Evolutionary conservation across 53 echinoderm and acorn worm species (phyloP).

Genomic region (Crossaster papposus): DNA sequence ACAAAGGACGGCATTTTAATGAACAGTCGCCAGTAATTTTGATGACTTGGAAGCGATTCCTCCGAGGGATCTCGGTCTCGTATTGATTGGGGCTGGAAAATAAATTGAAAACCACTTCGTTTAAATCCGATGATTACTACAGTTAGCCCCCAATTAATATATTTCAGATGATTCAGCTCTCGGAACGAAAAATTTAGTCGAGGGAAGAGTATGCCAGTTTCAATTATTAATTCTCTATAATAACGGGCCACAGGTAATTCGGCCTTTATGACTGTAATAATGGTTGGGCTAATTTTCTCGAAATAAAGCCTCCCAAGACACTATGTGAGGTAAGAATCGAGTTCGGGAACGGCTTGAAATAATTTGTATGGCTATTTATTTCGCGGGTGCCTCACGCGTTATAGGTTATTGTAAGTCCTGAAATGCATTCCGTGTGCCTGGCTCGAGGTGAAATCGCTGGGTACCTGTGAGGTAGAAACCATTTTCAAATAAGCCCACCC

Average conservation of each 20-base stretch:
- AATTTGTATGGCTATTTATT: slow-evolving; percentile 6
- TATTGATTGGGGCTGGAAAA: not conserved
- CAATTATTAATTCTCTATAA: not conserved
- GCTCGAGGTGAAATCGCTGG: slow-evolving; percentile 21
- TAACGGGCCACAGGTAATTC: not conserved
- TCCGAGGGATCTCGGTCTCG: not conserved
- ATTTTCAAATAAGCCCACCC: not conserved
- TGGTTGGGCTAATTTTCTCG: not conserved
- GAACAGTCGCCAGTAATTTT: not conserved
- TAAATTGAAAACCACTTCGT: not conserved
- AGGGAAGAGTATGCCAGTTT: not conserved
- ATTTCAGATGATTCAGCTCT: not conserved
- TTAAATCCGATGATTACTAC: not conserved
- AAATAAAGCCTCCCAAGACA: not conserved
- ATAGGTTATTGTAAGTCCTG: slow-evolving; percentile 24
- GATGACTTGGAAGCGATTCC: not conserved
- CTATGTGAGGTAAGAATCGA: not conserved
- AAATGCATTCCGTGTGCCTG: slow-evolving; percentile 36
- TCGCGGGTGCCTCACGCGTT: not conserved
- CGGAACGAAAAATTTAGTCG: not conserved
- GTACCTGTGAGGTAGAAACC: not conserved
- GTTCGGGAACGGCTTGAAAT: not conserved
- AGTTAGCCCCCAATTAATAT: not conserved
- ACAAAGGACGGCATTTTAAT: not conserved
- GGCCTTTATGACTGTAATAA: too few relatives aligned